Evolutionary conservation across 2,888 invertebrate genomes (phyloP).

Genomic region (Conomelus anceps): DNA sequence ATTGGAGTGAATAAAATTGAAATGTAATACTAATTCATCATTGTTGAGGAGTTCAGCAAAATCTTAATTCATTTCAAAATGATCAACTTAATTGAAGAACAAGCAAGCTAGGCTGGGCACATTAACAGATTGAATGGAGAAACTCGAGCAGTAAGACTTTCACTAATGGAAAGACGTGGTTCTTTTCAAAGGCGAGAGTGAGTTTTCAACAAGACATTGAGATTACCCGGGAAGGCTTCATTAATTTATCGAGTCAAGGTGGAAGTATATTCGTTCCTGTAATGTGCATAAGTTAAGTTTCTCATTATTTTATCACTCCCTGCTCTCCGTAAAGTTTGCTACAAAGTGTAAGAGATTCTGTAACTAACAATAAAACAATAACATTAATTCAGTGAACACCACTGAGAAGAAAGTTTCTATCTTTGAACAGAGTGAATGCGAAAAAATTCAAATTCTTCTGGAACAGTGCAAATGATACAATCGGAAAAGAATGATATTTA

Average conservation of each 20-base stretch:
- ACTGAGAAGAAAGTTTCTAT: not conserved
- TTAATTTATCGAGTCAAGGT: not conserved
- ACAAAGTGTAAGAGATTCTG: not conserved
- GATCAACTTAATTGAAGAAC: not conserved
- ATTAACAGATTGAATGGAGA: not conserved
- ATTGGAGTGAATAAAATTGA: not conserved
- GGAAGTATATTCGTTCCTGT: not conserved
- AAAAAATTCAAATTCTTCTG: not conserved
- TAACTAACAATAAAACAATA: not conserved
- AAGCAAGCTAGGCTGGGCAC: not conserved
- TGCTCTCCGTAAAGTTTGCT: not conserved
- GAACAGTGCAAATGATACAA: not conserved
- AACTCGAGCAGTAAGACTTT: not conserved
- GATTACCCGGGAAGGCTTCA: not conserved
- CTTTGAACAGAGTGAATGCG: not conserved
- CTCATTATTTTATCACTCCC: not conserved
- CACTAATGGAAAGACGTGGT: not conserved
- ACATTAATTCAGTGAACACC: not conserved
- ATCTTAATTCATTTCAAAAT: not conserved
- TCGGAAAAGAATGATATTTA: not conserved
- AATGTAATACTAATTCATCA: not conserved
- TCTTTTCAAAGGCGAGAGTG: not conserved
- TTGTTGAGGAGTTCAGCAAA: not conserved
- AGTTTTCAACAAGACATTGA: not conserved
- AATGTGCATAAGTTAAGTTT: not conserved